phyloP scores from a whole-genome alignment of 2,113 vertebrate species.

The Nothocercus nigrocapillus region DNA sequence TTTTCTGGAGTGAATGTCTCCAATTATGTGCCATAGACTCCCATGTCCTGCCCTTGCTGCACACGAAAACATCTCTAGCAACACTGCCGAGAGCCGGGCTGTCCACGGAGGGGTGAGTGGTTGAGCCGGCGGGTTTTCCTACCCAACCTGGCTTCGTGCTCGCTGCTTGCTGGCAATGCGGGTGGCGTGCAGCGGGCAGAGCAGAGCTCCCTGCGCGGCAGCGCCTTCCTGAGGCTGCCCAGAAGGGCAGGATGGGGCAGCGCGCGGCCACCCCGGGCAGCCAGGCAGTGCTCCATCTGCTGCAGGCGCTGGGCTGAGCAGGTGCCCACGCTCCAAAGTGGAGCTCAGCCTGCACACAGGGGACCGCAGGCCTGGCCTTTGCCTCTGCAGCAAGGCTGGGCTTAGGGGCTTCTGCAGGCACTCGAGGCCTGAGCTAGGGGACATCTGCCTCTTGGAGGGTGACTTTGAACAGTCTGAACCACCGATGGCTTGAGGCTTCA shows the following conservation, averaged over 20 bases:
- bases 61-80: neutral
- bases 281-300: too few species aligned
- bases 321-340: neutral
- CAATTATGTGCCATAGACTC: neutral
- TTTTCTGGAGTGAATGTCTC: neutral
- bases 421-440: neutral
- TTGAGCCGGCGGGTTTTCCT: neutral
- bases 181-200: neutral
- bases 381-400: neutral
- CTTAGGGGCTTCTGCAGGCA: neutral
- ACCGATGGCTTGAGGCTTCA: neutral
- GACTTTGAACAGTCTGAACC: neutral
- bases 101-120: accelerated
- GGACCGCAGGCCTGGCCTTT: neutral
- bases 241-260: neutral
- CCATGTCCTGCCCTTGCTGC: neutral
- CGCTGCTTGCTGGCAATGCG: neutral
- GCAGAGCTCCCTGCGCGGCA: neutral
- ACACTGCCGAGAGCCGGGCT: neutral
- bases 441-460: neutral
- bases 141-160: too few species aligned
- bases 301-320: too few species aligned
- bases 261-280: too few species aligned
- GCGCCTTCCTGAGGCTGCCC: neutral
- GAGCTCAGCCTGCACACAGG: neutral